A percentile compares a stretch with the other conserved stretches of the same genome.
Evolutionary conservation across 2,113 vertebrate species (phyloP).

Genomic region (Cyprinodon variegatus): DNA sequence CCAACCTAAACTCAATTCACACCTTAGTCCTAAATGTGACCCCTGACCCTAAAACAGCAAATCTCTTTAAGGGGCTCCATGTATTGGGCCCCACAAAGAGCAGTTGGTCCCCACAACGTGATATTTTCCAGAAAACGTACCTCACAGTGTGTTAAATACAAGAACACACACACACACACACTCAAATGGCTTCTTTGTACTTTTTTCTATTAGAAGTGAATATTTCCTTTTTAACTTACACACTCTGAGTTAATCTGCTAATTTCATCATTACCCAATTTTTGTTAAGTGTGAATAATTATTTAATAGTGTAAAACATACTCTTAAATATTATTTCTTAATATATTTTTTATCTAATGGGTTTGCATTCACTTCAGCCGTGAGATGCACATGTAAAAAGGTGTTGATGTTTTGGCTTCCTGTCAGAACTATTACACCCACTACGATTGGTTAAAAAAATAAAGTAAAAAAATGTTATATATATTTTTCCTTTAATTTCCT

Average conservation of each 20-base stretch:
- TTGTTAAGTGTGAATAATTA: background rate
- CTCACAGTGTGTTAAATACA: background rate
- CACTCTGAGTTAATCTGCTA: background rate
- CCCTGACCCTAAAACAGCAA: no score
- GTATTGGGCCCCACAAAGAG: no score
- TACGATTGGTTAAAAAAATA: no score
- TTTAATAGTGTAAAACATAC: background rate
- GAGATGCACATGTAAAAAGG: background rate
- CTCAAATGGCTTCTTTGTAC: background rate
- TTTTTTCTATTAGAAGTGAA: background rate
- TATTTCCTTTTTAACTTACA: background rate
- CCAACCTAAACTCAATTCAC: no score
- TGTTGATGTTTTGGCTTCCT: background rate
- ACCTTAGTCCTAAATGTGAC: no score
- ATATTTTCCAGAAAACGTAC: no score
- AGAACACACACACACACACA: conserved; percentile 22
- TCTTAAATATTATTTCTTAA: no score
- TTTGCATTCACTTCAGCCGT: background rate
- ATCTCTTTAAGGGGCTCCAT: no score
- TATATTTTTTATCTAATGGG: background rate
- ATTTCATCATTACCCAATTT: background rate
- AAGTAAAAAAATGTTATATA: no score
- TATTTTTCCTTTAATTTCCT: no score
- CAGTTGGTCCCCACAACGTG: no score
- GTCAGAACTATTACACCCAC: no score